A percentile compares a stretch with the other conserved stretches of the same genome.
phyloP scores from a whole-genome alignment of 2,113 vertebrate species.

The Delphinapterus leucas region DNA sequence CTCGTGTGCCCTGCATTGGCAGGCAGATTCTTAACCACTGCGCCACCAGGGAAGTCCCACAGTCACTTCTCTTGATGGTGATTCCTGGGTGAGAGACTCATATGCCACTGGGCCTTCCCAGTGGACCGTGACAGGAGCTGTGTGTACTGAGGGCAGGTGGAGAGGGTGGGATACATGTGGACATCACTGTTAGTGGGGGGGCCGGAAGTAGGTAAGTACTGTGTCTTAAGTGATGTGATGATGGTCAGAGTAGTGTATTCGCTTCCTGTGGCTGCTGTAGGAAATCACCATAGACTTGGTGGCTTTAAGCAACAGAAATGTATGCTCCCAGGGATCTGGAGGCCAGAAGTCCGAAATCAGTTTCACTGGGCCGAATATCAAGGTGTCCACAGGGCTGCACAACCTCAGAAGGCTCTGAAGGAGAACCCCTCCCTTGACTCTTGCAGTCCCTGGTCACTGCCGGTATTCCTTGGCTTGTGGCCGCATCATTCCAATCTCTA shows the following conservation, averaged over 20 bases:
- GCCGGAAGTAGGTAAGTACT: fast-evolving
- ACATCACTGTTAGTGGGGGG: neutral
- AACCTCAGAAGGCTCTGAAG: neutral
- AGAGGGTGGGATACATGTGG: fast-evolving
- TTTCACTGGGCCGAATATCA: neutral
- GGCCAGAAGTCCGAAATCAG: neutral
- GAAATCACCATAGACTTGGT: neutral
- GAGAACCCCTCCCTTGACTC: neutral
- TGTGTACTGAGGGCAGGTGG: neutral
- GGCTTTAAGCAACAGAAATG: neutral
- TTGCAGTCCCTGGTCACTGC: neutral
- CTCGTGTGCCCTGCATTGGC: no score
- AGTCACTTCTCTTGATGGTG: neutral
- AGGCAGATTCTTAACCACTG: no score
- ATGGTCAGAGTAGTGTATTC: neutral
- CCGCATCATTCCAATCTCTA: neutral
- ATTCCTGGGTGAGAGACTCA: neutral
- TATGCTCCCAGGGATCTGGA: neutral
- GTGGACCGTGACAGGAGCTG: neutral
- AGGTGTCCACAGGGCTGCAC: neutral
- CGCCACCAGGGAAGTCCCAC: neutral
- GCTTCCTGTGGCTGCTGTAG: neutral
- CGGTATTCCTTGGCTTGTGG: neutral
- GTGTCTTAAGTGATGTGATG: neutral
- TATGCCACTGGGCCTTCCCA: fast-evolving